phyloP scores from a whole-genome alignment of 2,797 vertebrate genomes.

The Cuniculus paca region DNA sequence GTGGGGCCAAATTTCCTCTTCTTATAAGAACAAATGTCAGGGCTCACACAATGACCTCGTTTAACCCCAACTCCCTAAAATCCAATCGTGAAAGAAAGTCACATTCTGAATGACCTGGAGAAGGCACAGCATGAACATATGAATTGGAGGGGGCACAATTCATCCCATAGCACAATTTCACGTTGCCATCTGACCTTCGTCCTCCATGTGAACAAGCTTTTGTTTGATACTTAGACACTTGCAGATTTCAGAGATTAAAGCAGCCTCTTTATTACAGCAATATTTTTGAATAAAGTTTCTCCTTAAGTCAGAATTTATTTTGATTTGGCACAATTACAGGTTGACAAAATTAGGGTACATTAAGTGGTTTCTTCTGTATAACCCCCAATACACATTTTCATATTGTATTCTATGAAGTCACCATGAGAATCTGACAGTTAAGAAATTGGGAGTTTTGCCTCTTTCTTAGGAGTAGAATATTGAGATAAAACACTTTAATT shows the following conservation, averaged over 20 bases:
- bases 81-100: background rate
- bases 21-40: background rate
- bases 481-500: background rate
- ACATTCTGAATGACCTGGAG: background rate
- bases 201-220: background rate
- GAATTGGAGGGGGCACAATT: background rate
- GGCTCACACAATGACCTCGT: background rate
- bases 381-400: background rate
- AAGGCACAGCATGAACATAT: background rate
- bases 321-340: background rate
- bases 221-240: background rate
- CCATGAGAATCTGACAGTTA: background rate
- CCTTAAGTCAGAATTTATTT: background rate
- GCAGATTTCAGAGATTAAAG: background rate
- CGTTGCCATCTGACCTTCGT: background rate
- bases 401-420: background rate
- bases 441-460: background rate
- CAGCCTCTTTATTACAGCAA: background rate
- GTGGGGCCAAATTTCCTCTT: too few relatives aligned
- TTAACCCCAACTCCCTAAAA: background rate
- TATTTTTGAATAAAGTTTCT: constrained; percentile 41
- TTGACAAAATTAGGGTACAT: background rate
- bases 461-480: background rate
- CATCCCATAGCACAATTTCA: background rate
- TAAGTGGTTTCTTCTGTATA: background rate